Percentiles rank a stretch among this genome's conserved stretches.
Evolutionary conservation across 2,797 vertebrate genomes (phyloP).

Genomic region (Sphaeramia orbicularis): DNA sequence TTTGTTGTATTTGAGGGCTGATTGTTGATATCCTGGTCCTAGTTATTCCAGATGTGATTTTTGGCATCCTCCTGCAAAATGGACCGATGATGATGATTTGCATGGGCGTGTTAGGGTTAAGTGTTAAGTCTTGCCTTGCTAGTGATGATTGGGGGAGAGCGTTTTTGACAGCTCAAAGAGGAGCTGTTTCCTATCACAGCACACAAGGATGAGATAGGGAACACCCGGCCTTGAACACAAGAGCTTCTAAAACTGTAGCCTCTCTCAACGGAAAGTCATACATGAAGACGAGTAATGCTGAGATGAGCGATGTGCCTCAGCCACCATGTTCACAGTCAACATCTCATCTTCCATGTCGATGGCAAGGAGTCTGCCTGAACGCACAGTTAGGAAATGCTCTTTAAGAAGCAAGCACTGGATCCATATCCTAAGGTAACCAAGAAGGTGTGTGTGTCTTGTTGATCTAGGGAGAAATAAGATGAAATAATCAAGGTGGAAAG

Average conservation of each 20-base stretch:
- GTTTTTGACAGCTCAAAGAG: slow-evolving; percentile 73
- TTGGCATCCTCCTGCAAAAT: slow-evolving; percentile 18
- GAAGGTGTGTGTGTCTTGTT: slow-evolving; percentile 61
- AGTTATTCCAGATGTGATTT: slow-evolving; percentile 32
- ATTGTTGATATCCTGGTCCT: slow-evolving; percentile 19
- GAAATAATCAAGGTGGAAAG: slow-evolving; percentile 56
- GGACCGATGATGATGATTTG: slow-evolving; percentile 14
- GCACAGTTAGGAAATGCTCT: slow-evolving; percentile 70
- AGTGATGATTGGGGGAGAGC: slow-evolving; percentile 57
- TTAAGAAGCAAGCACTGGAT: slow-evolving; percentile 69
- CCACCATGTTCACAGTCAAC: slow-evolving; percentile 86
- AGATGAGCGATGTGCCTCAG: slow-evolving; percentile 48
- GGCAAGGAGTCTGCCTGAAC: slow-evolving; percentile 69
- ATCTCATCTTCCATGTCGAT: slow-evolving; percentile 84
- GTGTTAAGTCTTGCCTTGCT: slow-evolving; percentile 57
- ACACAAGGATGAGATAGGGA: slow-evolving; percentile 72
- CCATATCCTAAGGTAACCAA: slow-evolving; percentile 78
- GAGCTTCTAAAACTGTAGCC: slow-evolving; percentile 56
- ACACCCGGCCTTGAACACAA: slow-evolving; percentile 34
- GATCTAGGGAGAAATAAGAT: slow-evolving; percentile 28
- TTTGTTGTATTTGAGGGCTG: slow-evolving; percentile 5
- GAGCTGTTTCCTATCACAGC: slow-evolving; percentile 83
- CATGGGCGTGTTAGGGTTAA: slow-evolving; percentile 74
- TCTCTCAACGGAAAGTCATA: slow-evolving; percentile 54
- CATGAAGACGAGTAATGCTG: slow-evolving; percentile 44